A percentile compares a stretch with the other conserved stretches of the same genome.
phyloP scores from a whole-genome alignment of 2,797 vertebrate genomes.

The Pterois miles region DNA sequence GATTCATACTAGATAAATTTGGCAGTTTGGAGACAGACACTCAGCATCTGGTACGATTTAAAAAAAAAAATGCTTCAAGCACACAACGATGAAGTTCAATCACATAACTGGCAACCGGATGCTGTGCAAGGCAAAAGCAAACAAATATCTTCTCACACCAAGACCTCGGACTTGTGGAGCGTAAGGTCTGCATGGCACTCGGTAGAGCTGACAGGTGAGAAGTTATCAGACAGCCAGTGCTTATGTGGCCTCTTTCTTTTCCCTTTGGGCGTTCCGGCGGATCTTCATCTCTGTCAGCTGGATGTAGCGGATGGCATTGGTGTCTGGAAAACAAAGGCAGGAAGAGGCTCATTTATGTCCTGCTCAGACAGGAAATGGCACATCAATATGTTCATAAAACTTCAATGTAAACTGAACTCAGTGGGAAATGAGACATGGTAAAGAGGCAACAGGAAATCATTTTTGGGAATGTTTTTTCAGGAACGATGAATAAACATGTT shows the following conservation, averaged over 20 bases:
- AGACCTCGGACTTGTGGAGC: slow-evolving; percentile 36
- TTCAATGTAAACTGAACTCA: slow-evolving; percentile 10
- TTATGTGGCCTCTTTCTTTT: slow-evolving; percentile 94
- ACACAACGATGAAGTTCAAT: slow-evolving; percentile 65
- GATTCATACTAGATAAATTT: slow-evolving; percentile 24
- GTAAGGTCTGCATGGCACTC: slow-evolving; percentile 59
- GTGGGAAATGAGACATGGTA: neutral
- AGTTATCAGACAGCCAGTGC: slow-evolving; percentile 33
- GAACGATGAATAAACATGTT: neutral
- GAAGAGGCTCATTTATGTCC: slow-evolving; percentile 55
- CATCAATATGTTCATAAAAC: slow-evolving; percentile 35
- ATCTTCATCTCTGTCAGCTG: slow-evolving; percentile 99
- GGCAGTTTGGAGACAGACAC: slow-evolving; percentile 21
- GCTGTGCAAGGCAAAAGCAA: slow-evolving; percentile 72
- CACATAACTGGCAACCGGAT: slow-evolving; percentile 62
- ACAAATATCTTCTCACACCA: slow-evolving; percentile 56
- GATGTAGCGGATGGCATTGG: slow-evolving; percentile 98
- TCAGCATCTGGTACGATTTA: slow-evolving; percentile 29
- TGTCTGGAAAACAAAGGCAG: slow-evolving; percentile 86
- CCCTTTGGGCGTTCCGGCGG: slow-evolving; percentile 92
- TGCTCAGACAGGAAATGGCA: slow-evolving; percentile 39
- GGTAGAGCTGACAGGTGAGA: slow-evolving; percentile 39
- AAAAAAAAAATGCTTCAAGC: slow-evolving; percentile 54
- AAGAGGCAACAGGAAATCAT: neutral
- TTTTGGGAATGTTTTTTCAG: slow-evolving; percentile 8